Evolutionary conservation across 2,797 vertebrate genomes (phyloP).

Genomic region (Galago senegalensis): DNA sequence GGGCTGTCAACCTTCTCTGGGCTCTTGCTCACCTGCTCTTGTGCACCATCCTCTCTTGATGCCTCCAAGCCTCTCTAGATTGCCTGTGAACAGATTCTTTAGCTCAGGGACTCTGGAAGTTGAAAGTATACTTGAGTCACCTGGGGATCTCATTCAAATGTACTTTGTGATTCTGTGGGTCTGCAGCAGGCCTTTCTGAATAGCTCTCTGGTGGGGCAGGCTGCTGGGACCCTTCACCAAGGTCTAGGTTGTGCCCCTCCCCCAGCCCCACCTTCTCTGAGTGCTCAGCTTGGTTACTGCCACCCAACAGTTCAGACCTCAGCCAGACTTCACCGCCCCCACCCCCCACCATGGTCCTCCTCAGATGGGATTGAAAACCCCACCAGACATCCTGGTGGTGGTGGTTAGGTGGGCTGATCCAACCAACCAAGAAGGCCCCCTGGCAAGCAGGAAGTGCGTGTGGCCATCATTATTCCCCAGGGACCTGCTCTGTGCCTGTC

Average conservation of each 20-base stretch:
- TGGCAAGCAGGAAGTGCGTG: not conserved
- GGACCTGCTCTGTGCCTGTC: not conserved
- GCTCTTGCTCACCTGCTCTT: not conserved
- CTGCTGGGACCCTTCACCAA: not conserved
- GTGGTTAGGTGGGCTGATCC: not conserved
- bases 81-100: not conserved
- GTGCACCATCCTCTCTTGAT: rapidly evolving
- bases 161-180: not conserved
- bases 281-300: not conserved
- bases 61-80: too few species aligned
- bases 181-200: not conserved
- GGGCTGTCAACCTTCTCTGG: not conserved
- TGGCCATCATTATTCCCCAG: not conserved
- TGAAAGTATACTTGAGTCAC: rapidly evolving
- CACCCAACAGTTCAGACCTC: not conserved
- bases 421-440: too few species aligned
- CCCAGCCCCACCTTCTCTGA: not conserved
- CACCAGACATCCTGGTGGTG: rapidly evolving
- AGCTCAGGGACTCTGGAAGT: not conserved
- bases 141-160: not conserved
- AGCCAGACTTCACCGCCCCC: not conserved
- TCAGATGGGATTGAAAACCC: not conserved
- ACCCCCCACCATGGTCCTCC: not conserved
- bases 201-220: too few species aligned
- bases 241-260: not conserved